A percentile compares a stretch with the other conserved stretches of the same genome.
These are phyloP conservation scores for Gnathonemus echidnorhynchus DNA, from an alignment of 2,113 vertebrate species.

Conservation along the genomic window DNA sequence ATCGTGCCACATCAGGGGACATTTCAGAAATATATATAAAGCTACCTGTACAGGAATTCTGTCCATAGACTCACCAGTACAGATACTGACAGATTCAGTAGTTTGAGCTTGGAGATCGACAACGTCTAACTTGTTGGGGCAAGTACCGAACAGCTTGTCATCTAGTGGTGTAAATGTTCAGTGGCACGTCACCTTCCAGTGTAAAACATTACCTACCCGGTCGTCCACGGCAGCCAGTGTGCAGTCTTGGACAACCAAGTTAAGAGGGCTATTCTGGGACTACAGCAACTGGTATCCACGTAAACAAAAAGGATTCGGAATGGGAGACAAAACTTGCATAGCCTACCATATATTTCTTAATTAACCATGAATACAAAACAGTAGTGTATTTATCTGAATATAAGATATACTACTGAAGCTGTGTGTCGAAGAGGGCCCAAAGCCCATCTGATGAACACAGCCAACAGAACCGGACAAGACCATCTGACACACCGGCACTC, in stretches of 20 bases:
- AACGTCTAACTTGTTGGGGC: neutral
- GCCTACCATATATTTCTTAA: neutral
- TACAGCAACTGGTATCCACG: slow-evolving; percentile 11
- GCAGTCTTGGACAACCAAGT: neutral
- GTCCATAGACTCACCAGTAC: neutral
- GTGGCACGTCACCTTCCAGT: neutral
- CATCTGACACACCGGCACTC: neutral
- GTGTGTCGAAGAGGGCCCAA: neutral
- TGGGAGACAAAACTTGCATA: neutral
- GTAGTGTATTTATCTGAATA: neutral
- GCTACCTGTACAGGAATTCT: neutral
- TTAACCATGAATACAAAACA: neutral
- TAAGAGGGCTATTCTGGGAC: neutral
- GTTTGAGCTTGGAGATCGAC: neutral
- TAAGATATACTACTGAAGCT: neutral
- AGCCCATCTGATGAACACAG: neutral
- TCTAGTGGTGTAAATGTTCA: neutral
- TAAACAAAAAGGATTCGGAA: slow-evolving; percentile 5
- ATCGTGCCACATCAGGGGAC: neutral
- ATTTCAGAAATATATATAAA: neutral
- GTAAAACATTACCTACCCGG: neutral
- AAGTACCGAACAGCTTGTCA: neutral
- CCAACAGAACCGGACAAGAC: neutral
- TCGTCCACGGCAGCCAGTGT: neutral
- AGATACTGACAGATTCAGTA: neutral